A percentile compares a stretch with the other conserved stretches of the same genome.
Conservation (phyloP, 2,888 invertebrate species). For the Acholoe squamosa region DNA sequence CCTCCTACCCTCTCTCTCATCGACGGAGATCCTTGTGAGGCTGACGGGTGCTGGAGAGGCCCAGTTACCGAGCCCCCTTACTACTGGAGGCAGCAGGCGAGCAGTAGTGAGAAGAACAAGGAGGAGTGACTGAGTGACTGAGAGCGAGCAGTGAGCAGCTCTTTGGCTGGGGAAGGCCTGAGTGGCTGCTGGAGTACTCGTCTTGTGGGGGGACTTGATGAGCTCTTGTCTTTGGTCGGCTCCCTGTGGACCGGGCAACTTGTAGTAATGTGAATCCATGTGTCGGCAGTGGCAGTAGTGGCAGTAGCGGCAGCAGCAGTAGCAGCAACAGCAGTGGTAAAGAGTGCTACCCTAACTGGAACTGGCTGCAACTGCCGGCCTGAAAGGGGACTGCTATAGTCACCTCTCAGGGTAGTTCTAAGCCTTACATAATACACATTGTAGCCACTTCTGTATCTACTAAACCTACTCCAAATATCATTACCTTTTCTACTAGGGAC, state of each 20-base stretch:
- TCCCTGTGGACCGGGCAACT: conserved; percentile 20
- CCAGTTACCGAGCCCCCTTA: neutral
- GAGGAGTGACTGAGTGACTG: neutral
- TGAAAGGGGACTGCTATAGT: neutral
- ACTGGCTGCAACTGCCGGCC: neutral
- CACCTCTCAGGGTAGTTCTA: too few species aligned
- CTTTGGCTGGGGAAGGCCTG: neutral
- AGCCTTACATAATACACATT: too few species aligned
- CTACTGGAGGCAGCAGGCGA: neutral
- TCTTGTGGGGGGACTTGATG: conserved; percentile 18
- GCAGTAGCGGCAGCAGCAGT: neutral
- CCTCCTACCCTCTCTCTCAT: neutral
- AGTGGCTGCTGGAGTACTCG: conserved; percentile 26
- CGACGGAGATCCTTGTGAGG: too few species aligned
- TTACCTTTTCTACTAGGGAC: too few species aligned
- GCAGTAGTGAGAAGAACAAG: neutral
- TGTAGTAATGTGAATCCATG: neutral
- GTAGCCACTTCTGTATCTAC: too few species aligned
- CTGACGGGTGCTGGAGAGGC: conserved; percentile 6
- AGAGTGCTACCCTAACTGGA: neutral
- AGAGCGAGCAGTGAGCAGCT: neutral
- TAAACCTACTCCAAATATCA: too few species aligned
- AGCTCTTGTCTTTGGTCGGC: conserved; percentile 28
- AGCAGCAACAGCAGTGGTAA: neutral
- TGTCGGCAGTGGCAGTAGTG: neutral